Evolutionary conservation across 2,113 vertebrate species (phyloP).

Genomic region (Sphyrna mokarran): DNA sequence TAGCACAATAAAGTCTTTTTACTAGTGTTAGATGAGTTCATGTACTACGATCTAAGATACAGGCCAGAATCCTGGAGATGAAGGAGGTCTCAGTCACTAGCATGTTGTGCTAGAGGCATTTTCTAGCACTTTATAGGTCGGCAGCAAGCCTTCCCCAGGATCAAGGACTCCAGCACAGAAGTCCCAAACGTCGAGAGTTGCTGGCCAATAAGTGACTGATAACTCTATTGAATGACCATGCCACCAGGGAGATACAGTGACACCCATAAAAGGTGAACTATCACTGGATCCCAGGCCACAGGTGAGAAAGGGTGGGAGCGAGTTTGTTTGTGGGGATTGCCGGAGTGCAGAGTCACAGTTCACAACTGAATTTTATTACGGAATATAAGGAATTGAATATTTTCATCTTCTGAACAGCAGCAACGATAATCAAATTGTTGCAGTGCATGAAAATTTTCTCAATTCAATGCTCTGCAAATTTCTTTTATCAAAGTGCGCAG

Average conservation of each 20-base stretch:
- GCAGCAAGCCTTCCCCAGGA: not conserved
- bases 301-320: not conserved
- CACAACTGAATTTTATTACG: not conserved
- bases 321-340: too few relatives aligned
- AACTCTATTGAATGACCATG: not conserved
- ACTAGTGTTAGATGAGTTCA: not conserved
- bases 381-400: not conserved
- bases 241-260: not conserved
- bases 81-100: not conserved
- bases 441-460: too few relatives aligned
- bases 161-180: not conserved
- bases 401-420: too few relatives aligned
- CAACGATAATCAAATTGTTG: too few relatives aligned
- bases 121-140: too few relatives aligned
- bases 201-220: not conserved
- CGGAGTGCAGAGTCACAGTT: too few relatives aligned
- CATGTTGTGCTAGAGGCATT: too few relatives aligned
- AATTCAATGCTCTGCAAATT: too few relatives aligned
- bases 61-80: not conserved
- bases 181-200: too few relatives aligned
- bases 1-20: not conserved
- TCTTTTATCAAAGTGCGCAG: too few relatives aligned
- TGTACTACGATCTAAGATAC: not conserved
- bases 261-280: not conserved
- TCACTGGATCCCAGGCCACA: not conserved